Conservation (phyloP, 2,888 invertebrate species). For the Latheticus oryzae region DNA sequence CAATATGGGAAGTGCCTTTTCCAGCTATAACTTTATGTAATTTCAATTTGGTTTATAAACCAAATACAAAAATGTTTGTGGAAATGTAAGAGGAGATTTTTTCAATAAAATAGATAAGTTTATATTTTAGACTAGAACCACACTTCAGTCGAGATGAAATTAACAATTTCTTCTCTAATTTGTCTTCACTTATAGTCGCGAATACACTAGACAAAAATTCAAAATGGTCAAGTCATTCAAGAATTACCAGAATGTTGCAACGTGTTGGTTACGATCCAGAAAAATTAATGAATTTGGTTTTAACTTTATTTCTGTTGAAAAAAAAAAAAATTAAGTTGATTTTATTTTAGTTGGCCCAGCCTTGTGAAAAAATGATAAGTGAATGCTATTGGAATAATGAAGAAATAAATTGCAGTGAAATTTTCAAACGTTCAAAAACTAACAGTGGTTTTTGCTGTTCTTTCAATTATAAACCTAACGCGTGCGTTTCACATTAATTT, state of each 20-base stretch:
- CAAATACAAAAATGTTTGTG: constrained; percentile 27
- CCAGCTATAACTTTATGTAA: constrained; percentile 49
- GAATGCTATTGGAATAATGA: constrained; percentile 36
- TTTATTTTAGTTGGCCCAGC: constrained; percentile 37
- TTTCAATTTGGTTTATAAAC: constrained; percentile 44
- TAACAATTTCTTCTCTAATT: constrained; percentile 35
- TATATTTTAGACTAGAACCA: constrained; percentile 7
- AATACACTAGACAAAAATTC: not conserved
- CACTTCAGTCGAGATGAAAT: too few species aligned
- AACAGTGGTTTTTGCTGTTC: constrained; percentile 39
- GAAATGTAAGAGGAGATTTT: constrained; percentile 37
- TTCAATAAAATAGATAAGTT: constrained; percentile 4
- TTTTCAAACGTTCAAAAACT: constrained; percentile 32
- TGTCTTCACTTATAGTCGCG: constrained; percentile 25
- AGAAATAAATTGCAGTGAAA: constrained; percentile 20
- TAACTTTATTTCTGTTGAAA: constrained; percentile 4
- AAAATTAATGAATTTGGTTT: constrained; percentile 37
- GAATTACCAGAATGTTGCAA: constrained; percentile 22
- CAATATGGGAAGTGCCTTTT: constrained; percentile 48
- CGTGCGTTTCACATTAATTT: too few species aligned
- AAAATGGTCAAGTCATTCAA: constrained; percentile 7
- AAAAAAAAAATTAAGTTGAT: constrained; percentile 1
- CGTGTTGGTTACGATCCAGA: constrained; percentile 36
- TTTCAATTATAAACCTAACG: constrained; percentile 39
- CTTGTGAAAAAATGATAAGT: constrained; percentile 25